Evolutionary conservation across 2,888 invertebrate genomes (phyloP).

Genomic region (Caenorhabditis zanzibari): DNA sequence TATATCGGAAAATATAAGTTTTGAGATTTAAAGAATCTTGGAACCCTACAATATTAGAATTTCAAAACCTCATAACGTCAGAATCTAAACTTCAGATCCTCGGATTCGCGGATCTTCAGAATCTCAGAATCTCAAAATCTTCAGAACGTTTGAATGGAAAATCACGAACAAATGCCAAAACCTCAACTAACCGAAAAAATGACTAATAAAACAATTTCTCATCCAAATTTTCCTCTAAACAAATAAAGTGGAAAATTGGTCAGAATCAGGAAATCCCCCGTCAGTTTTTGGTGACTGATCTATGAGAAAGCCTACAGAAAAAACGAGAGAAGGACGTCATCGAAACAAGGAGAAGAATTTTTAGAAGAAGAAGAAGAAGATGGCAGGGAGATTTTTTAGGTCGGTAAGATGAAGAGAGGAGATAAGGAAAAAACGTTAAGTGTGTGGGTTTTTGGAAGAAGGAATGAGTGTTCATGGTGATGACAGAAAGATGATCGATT

Average conservation of each 20-base stretch:
- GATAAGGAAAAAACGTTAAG: neutral
- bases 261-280: conserved; percentile 35
- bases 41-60: too few relatives aligned
- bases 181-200: neutral
- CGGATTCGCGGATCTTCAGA: too few relatives aligned
- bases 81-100: too few relatives aligned
- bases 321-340: conserved; percentile 19
- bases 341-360: conserved; percentile 23
- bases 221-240: too few relatives aligned
- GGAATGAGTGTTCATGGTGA: conserved; percentile 11
- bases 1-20: too few relatives aligned
- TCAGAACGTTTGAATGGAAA: too few relatives aligned
- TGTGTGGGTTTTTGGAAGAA: neutral
- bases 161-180: neutral
- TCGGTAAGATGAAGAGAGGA: neutral
- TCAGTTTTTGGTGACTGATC: conserved; percentile 41
- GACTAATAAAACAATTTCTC: conserved; percentile 8
- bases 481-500: neutral
- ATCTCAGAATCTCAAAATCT: too few relatives aligned
- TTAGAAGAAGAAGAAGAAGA: neutral
- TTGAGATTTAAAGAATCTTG: too few relatives aligned
- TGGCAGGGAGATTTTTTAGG: neutral
- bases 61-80: too few relatives aligned
- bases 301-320: neutral
- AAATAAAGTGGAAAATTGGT: conserved; percentile 33